Conservation (phyloP, 2,888 invertebrate genomes). For the Pomacea canaliculata region DNA sequence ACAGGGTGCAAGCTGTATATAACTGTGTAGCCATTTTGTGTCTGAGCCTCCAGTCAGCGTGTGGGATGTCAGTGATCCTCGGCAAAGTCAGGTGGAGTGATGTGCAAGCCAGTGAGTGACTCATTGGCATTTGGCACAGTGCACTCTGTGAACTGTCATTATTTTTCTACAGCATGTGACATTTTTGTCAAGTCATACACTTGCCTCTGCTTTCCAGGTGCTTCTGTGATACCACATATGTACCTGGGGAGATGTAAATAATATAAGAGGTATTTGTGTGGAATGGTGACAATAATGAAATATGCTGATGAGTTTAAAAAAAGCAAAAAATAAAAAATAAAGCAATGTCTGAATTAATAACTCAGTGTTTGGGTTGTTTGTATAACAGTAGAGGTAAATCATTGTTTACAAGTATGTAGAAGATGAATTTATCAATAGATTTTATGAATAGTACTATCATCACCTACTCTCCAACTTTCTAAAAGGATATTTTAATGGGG, state of each 20-base stretch:
- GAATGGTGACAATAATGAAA: conserved; percentile 27
- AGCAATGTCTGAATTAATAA: background rate
- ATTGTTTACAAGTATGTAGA: too few species aligned
- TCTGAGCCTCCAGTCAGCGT: conserved; percentile 26
- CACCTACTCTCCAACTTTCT: too few species aligned
- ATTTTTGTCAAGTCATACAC: conserved; percentile 26
- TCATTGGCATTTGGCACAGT: conserved; percentile 31
- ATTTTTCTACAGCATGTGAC: conserved; percentile 40
- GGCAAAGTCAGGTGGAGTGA: conserved; percentile 28
- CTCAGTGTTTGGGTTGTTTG: background rate
- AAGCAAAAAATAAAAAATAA: conserved; percentile 13
- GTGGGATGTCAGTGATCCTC: conserved; percentile 21
- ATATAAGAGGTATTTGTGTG: conserved; percentile 25
- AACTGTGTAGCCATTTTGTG: conserved; percentile 18
- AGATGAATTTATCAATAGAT: too few species aligned
- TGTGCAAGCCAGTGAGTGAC: conserved; percentile 31
- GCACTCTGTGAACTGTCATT: conserved; percentile 35
- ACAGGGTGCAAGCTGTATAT: conserved; percentile 14
- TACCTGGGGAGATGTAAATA: conserved; percentile 26
- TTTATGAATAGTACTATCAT: too few species aligned
- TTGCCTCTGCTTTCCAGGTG: conserved; percentile 20
- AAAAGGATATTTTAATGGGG: too few species aligned
- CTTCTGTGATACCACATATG: conserved; percentile 12
- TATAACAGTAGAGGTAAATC: too few species aligned
- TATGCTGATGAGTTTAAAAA: conserved; percentile 24